Evolutionary conservation across 2,888 invertebrate genomes (phyloP).

Genomic region (Microchrysa polita): DNA sequence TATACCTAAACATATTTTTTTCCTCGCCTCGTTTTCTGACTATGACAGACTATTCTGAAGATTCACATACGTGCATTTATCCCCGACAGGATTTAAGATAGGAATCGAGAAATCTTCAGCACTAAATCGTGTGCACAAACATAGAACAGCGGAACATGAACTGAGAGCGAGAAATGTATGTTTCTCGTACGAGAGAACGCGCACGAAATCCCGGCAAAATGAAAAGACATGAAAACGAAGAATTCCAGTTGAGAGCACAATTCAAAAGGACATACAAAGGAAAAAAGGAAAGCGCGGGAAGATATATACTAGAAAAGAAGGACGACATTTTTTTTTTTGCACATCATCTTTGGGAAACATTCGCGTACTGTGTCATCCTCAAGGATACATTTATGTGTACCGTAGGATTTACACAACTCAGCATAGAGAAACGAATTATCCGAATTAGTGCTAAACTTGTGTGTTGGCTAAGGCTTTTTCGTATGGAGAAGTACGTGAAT

Average conservation of each 20-base stretch:
- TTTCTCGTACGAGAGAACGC: background rate
- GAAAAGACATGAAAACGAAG: constrained; percentile 28
- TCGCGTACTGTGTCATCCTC: background rate
- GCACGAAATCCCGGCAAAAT: background rate
- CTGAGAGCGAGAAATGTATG: background rate
- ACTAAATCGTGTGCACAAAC: background rate
- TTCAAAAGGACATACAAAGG: background rate
- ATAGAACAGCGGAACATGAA: background rate
- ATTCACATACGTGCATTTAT: no score
- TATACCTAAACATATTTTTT: background rate
- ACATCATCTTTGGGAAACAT: background rate
- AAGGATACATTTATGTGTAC: constrained; percentile 20
- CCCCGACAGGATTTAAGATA: background rate
- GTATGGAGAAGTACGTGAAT: no score
- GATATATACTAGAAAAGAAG: no score
- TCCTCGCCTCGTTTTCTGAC: no score
- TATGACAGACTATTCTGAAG: no score
- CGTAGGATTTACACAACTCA: constrained; percentile 23
- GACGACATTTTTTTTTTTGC: background rate
- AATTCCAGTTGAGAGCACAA: background rate
- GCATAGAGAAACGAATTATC: constrained; percentile 22
- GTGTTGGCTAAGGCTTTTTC: background rate
- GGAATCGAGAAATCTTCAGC: constrained; percentile 11
- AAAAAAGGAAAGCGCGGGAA: no score
- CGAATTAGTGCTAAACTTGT: constrained; percentile 17